phyloP scores from a whole-genome alignment of 2,888 invertebrate genomes.

The Cheilosia soror region DNA sequence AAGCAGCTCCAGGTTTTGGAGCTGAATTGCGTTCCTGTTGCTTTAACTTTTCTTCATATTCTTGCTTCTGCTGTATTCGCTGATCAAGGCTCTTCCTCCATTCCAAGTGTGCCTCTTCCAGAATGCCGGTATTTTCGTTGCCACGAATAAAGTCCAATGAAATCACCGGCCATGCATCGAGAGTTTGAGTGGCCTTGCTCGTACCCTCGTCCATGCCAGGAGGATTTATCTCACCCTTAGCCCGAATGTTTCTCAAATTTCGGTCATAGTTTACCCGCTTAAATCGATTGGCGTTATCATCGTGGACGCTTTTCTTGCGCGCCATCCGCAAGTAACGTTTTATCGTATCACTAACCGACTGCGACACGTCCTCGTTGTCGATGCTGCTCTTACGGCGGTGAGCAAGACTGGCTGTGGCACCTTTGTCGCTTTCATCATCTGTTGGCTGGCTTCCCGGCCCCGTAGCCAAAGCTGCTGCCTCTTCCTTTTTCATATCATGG shows the following conservation, averaged over 20 bases:
- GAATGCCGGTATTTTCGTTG: slow-evolving; percentile 77
- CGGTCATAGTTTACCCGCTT: slow-evolving; percentile 95
- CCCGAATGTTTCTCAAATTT: slow-evolving; percentile 92
- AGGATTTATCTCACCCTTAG: slow-evolving; percentile 90
- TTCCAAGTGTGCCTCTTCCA: slow-evolving; percentile 79
- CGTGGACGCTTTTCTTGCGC: slow-evolving; percentile 91
- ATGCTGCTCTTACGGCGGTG: slow-evolving; percentile 89
- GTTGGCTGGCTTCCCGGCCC: slow-evolving; percentile 48
- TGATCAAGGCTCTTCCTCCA: slow-evolving; percentile 79
- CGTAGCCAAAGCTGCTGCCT: slow-evolving; percentile 73
- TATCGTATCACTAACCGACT: slow-evolving; percentile 94
- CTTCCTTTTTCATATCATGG: slow-evolving; percentile 77
- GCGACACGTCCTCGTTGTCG: slow-evolving; percentile 93
- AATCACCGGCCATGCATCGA: slow-evolving; percentile 89
- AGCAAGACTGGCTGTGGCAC: slow-evolving; percentile 57
- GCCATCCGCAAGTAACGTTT: slow-evolving; percentile 94
- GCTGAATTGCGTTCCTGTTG: slow-evolving; percentile 42
- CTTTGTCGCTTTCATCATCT: slow-evolving; percentile 80
- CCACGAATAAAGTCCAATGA: slow-evolving; percentile 85
- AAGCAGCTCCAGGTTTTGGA: slow-evolving; percentile 17
- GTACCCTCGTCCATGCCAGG: slow-evolving; percentile 91
- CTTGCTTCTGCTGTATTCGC: slow-evolving; percentile 78
- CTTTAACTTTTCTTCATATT: slow-evolving; percentile 77
- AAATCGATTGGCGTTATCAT: slow-evolving; percentile 91
- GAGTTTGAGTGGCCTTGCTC: slow-evolving; percentile 91